phyloP scores from a whole-genome alignment of 2,797 vertebrate species.

The Artibeus lituratus region DNA sequence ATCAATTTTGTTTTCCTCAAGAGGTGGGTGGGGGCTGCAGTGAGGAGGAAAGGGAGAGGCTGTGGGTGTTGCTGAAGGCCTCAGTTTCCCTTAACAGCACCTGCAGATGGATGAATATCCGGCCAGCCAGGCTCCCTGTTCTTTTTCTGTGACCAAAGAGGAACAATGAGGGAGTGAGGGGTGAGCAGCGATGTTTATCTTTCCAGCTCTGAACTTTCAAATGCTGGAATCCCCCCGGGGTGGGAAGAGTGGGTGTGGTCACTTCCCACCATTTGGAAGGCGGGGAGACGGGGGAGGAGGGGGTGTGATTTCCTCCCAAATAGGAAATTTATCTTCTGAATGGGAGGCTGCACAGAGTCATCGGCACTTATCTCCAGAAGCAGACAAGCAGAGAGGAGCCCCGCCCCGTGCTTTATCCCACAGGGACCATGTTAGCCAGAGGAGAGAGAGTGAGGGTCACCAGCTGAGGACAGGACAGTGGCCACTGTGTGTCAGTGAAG shows the following conservation, averaged over 20 bases:
- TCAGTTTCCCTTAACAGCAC: neutral
- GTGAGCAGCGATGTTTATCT: conserved; percentile 49
- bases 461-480: neutral
- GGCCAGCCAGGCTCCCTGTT: neutral
- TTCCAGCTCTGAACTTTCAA: conserved; percentile 66
- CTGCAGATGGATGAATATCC: neutral
- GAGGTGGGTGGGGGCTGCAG: neutral
- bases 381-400: conserved; percentile 47
- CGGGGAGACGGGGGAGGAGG: conserved; percentile 32
- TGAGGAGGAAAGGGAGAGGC: conserved; percentile 6
- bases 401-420: conserved; percentile 13
- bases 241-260: conserved; percentile 52
- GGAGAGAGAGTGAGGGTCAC: neutral
- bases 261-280: conserved; percentile 53
- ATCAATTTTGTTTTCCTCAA: neutral
- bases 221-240: conserved; percentile 45
- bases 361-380: conserved; percentile 65
- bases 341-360: conserved; percentile 46
- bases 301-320: conserved; percentile 67
- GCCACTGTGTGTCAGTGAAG: neutral
- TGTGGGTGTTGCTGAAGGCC: neutral
- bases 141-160: conserved; percentile 29
- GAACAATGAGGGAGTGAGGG: conserved; percentile 45
- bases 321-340: conserved; percentile 53
- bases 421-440: neutral